Evolutionary conservation across 2,113 vertebrate genomes (phyloP), one percentile per base, ranked within the genome.

Genomic region (Desmodus rotundus): DNA sequence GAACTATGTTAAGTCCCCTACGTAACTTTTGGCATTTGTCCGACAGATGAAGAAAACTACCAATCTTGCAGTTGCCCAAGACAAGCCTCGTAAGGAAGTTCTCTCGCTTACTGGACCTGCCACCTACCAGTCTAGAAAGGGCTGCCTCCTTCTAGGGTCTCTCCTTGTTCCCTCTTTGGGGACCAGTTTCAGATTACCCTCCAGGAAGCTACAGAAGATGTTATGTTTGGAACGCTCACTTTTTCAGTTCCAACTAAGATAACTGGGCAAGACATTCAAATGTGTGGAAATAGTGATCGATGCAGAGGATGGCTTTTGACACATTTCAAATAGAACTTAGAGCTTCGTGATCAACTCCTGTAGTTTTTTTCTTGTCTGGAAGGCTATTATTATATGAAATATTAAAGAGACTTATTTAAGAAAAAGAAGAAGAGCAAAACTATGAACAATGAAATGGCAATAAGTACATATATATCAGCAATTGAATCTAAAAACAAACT

Each of bases 221-320:
- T 17, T 90, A 61, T 61, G 56, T 89, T 1, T 0, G 73, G 74
- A 92, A 73, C 38, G 24, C n/a, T 97, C 93, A 82, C 84, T 92
- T 97, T 96, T 95, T 81, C 78, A 93, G 81, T 96, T 97, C 85
- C 50, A 26, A 89, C 82, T 87, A 83, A 89, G 36, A 83, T 94
- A 86, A 88, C 67, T 33, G 9, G 67, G 28, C 47, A 94, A 83
- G 68, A 89, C 86, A 87, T 85, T 41, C 31, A 93, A 93, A 95
- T 94, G 70, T 80, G 45, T 95, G 47, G 45, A 93, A 87, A 67
- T 31, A 61, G 41, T 93, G 89, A 89, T 45, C 67, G 82, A 94
- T 63, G 4, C 67, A 86, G 45, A 90, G 1, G n/a, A 41, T 87
- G 50, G 2, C 28, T 87, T 91, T 93, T 81, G 85, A 94, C 67